A percentile compares a stretch with the other conserved stretches of the same genome.
Conservation (phyloP, 2,797 vertebrate species). For the Melanitta fusca region DNA sequence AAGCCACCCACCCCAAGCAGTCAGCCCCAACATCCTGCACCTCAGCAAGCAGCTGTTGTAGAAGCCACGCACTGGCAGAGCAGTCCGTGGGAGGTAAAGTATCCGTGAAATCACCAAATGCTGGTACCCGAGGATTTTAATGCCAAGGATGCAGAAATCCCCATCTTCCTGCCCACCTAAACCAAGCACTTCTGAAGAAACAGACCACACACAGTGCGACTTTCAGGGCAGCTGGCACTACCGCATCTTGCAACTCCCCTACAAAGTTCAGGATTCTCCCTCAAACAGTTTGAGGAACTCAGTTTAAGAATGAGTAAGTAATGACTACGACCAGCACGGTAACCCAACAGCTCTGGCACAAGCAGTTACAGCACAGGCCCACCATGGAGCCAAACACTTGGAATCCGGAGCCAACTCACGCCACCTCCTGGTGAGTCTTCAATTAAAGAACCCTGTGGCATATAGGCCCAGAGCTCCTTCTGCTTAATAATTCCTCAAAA, state of each 20-base stretch:
- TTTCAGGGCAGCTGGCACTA: not conserved
- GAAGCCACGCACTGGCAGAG: fast-evolving
- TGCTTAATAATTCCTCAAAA: not conserved
- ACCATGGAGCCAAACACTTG: fast-evolving
- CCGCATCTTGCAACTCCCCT: not conserved
- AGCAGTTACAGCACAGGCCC: fast-evolving
- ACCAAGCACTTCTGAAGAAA: not conserved
- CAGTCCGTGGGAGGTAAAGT: fast-evolving
- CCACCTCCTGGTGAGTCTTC: not conserved
- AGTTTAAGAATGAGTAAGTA: too few relatives aligned
- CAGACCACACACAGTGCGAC: fast-evolving
- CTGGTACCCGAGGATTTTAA: not conserved
- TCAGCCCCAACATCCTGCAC: not conserved
- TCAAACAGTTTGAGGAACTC: not conserved
- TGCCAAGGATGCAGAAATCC: not conserved
- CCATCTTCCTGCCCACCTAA: not conserved
- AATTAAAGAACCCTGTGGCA: too few relatives aligned
- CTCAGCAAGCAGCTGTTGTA: fast-evolving
- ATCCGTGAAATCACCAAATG: not conserved
- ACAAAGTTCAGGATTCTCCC: not conserved
- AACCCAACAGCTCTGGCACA: not conserved
- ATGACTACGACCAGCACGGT: fast-evolving
- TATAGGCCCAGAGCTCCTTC: not conserved
- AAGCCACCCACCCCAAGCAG: not conserved
- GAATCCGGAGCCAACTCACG: not conserved